A percentile compares a stretch with the other conserved stretches of the same genome.
Conservation (phyloP, 2,797 vertebrate species). For the Coendou prehensilis region DNA sequence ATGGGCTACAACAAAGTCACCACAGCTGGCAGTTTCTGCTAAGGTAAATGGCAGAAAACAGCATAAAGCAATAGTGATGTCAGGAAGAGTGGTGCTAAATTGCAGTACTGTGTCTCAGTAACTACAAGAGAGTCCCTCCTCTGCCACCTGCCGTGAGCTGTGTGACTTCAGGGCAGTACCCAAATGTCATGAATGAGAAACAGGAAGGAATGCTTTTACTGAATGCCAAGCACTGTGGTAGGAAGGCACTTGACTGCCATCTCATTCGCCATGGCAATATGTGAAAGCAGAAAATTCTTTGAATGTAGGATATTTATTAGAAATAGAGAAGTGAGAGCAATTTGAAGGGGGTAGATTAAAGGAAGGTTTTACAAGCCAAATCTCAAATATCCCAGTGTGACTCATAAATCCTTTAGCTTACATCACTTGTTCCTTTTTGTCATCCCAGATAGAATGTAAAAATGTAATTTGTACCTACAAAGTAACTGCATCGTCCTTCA, state of each 20-base stretch:
- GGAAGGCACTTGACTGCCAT: neutral
- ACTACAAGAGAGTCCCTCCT: neutral
- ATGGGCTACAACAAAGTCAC: neutral
- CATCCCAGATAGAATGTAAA: slow-evolving; percentile 3
- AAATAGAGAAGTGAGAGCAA: neutral
- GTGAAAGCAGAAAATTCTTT: neutral
- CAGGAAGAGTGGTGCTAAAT: neutral
- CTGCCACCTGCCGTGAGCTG: neutral
- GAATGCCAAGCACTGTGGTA: neutral
- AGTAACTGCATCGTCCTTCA: neutral
- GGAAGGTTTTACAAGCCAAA: slow-evolving; percentile 29
- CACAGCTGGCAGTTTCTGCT: neutral
- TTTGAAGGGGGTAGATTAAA: neutral
- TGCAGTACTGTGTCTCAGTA: neutral
- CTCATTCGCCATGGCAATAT: neutral
- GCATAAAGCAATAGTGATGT: neutral
- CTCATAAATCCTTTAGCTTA: neutral
- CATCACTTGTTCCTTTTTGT: neutral
- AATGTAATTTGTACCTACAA: neutral
- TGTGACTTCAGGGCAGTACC: neutral
- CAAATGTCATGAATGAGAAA: neutral
- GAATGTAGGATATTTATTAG: neutral
- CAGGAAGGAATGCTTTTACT: neutral
- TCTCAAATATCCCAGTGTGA: neutral
- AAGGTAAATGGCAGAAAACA: neutral